Percentiles rank a stretch among this genome's conserved stretches.
Evolutionary conservation across 2,113 vertebrate genomes (phyloP).

Genomic region (Patagioenas fasciata): DNA sequence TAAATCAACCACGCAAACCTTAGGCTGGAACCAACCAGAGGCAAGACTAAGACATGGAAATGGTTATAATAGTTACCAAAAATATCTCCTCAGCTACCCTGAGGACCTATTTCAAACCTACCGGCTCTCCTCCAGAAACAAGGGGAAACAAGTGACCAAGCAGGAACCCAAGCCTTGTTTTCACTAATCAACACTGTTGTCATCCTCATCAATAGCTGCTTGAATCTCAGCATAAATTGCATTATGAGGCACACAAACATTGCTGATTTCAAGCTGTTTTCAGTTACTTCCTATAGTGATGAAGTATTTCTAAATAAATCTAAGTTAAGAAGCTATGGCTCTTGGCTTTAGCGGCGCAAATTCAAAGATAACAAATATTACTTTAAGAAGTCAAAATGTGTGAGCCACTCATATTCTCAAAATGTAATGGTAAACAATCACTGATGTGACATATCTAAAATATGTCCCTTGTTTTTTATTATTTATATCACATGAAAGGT

Average conservation of each 20-base stretch:
- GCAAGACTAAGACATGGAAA: background rate
- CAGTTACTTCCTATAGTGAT: background rate
- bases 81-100: background rate
- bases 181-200: slow-evolving; percentile 24
- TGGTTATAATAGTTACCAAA: background rate
- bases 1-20: background rate
- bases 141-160: background rate
- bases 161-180: background rate
- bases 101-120: background rate
- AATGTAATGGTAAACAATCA: background rate
- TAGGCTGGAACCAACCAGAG: background rate
- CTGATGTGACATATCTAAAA: background rate
- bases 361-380: background rate
- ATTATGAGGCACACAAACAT: slow-evolving; percentile 26
- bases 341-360: background rate
- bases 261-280: slow-evolving; percentile 27
- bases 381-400: background rate
- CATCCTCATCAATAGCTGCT: slow-evolving; percentile 21
- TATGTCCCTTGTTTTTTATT: background rate
- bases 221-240: slow-evolving; percentile 25
- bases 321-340: background rate
- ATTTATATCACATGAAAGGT: background rate
- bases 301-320: background rate
- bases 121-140: background rate
- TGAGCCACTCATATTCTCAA: background rate